Conservation (phyloP, 30 jellyfish, hydroid and myxozoan species). For the Nemopilema nomurai region DNA sequence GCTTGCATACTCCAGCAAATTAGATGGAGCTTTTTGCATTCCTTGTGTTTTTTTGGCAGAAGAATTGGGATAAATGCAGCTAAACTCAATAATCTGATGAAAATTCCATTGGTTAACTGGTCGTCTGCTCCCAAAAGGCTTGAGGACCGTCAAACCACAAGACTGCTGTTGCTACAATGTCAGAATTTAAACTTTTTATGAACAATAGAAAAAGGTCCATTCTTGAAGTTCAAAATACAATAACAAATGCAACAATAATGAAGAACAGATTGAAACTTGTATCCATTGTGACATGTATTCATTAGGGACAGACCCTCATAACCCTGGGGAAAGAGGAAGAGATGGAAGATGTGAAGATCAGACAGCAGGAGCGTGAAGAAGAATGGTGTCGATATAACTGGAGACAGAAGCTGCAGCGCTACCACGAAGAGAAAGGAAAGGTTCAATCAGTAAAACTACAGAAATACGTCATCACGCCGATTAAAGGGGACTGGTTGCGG, state of each 20-base stretch:
- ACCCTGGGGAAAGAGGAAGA: no score
- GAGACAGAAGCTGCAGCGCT: no score
- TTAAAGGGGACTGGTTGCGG: no score
- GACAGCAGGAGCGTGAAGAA: no score
- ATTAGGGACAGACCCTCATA: no score
- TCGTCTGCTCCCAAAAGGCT: conserved; percentile 6
- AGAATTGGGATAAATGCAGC: conserved; percentile 21
- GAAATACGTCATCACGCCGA: no score
- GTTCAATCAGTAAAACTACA: no score
- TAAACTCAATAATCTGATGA: conserved; percentile 3
- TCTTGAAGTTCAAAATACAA: background rate
- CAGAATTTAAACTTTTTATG: background rate
- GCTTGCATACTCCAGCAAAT: conserved; percentile 1
- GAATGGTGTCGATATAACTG: no score
- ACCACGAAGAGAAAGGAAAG: no score
- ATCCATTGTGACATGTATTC: conserved; percentile 18
- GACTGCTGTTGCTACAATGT: conserved; percentile 33
- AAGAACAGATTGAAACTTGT: background rate
- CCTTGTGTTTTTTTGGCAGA: conserved; percentile 38
- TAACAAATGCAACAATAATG: background rate
- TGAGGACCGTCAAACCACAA: conserved; percentile 1
- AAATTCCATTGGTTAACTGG: conserved; percentile 1
- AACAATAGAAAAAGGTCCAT: background rate
- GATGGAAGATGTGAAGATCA: no score
- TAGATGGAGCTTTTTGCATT: conserved; percentile 34